Evolutionary conservation across 2,888 invertebrate genomes (phyloP), one percentile per base, ranked within the genome.

Genomic region (Ischnus inquisitorius): DNA sequence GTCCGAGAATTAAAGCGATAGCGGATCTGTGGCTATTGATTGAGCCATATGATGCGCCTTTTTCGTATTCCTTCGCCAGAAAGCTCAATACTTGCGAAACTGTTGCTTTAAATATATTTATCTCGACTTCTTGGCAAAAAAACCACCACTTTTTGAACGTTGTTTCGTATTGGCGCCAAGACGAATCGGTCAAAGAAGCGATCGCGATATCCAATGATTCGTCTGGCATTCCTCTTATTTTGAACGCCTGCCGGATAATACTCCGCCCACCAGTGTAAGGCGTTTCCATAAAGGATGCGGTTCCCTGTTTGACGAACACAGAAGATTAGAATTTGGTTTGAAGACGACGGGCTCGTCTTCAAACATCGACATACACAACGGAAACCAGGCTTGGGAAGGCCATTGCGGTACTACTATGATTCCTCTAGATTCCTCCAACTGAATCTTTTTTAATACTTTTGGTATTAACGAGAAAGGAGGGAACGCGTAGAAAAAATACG

Each of bases 11-110:
- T 6, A 90, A 78, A 0, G 87, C 64, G 3, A 90, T 60, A 0
- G 88, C 90, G 28, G 89, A 86, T 16, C 89, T 65, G 34, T 83
- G 78, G 2, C 85, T 85, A 62, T 88, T 88, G 19, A 89, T 82
- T 0, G 89, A 79, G 6, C 86, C 87, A 79, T 86, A 89, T 48
- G 48, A 28, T n/a, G 67, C 71, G 72, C 71, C 77, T n/a, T 64
- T 43, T 2, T 65, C n/a, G 28, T 67, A 82, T 46, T 69, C 43
- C 3, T 62, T 46, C 22, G 74, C 39, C 19, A 34, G 10, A 46
- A 67, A 82, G 64, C 48, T 48, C 19, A 75, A 19, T 12, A 67
- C 22, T 8, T 41, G 39, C 1, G 12, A 6, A 16, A 46, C 62
- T 6, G 46, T 14, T 12, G 39, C 22, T 10, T 39, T 51, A 41